Evolutionary conservation across 2,888 invertebrate genomes (phyloP).

Genomic region (Dichetophora obliterata): DNA sequence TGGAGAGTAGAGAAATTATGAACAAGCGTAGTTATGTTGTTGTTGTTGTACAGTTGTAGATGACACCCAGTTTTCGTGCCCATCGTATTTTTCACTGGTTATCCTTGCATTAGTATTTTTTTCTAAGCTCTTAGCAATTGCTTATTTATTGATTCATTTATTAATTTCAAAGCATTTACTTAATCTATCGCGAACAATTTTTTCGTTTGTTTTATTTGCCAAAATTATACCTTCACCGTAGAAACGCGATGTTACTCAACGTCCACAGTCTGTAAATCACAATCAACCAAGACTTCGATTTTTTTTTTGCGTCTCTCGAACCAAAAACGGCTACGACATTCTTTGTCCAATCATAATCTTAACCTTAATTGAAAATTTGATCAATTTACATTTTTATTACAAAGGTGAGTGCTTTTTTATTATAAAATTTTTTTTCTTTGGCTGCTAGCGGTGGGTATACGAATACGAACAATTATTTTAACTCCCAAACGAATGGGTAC

Average conservation of each 20-base stretch:
- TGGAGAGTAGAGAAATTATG: slow-evolving; percentile 53
- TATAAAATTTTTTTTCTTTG: slow-evolving; percentile 14
- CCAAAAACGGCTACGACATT: neutral
- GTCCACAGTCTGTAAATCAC: neutral
- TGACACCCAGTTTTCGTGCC: slow-evolving; percentile 46
- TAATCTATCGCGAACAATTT: slow-evolving; percentile 10
- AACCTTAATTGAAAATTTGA: neutral
- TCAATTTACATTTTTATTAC: slow-evolving; percentile 33
- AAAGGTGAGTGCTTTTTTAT: slow-evolving; percentile 16
- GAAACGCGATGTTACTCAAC: neutral
- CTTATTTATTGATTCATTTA: neutral
- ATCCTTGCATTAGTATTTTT: neutral
- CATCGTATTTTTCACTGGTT: neutral
- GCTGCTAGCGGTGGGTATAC: slow-evolving; percentile 11
- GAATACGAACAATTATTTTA: neutral
- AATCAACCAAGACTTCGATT: neutral
- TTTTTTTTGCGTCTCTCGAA: neutral
- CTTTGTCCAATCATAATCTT: slow-evolving; percentile 1
- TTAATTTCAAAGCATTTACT: neutral
- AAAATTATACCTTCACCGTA: neutral
- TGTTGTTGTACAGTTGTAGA: slow-evolving; percentile 23
- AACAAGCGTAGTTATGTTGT: slow-evolving; percentile 19
- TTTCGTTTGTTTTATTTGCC: neutral
- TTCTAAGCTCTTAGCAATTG: neutral
- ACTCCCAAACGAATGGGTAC: neutral